Conservation (phyloP, 2,888 invertebrate species). For the Girardia tigrina region DNA sequence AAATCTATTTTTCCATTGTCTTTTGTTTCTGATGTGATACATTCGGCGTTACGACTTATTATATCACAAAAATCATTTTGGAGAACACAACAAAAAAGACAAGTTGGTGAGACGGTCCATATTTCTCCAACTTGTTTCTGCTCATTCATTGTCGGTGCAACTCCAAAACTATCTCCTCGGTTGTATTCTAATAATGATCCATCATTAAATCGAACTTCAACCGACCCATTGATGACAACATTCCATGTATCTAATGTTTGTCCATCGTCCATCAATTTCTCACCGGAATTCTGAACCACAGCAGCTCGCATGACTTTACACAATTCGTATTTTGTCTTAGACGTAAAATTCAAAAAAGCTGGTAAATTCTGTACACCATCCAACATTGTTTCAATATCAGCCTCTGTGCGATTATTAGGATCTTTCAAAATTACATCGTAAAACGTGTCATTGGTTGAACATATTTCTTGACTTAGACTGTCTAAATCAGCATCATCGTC, state of each 20-base stretch:
- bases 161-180: conserved; percentile 90
- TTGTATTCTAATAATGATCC: conserved; percentile 69
- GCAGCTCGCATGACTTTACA: conserved; percentile 87
- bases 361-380: conserved; percentile 83
- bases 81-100: conserved; percentile 95
- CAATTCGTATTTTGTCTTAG: conserved; percentile 77
- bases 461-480: conserved; percentile 65
- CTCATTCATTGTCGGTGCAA: conserved; percentile 84
- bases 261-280: conserved; percentile 92
- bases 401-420: conserved; percentile 79
- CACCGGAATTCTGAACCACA: conserved; percentile 87
- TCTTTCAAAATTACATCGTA: conserved; percentile 93
- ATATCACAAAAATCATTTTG: conserved; percentile 86
- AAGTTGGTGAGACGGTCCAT: conserved; percentile 88
- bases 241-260: conserved; percentile 98
- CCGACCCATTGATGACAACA: conserved; percentile 89
- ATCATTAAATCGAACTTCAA: conserved; percentile 67
- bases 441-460: conserved; percentile 65
- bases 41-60: conserved; percentile 39
- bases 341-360: conserved; percentile 91
- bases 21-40: background rate
- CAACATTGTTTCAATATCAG: conserved; percentile 81
- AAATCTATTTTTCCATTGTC: conserved; percentile 16
- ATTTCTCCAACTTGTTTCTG: conserved; percentile 85
- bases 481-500: conserved; percentile 24